These are phyloP conservation scores for Rutpela maculata DNA, from an alignment of 2,888 invertebrate species.

Conservation along the genomic window DNA sequence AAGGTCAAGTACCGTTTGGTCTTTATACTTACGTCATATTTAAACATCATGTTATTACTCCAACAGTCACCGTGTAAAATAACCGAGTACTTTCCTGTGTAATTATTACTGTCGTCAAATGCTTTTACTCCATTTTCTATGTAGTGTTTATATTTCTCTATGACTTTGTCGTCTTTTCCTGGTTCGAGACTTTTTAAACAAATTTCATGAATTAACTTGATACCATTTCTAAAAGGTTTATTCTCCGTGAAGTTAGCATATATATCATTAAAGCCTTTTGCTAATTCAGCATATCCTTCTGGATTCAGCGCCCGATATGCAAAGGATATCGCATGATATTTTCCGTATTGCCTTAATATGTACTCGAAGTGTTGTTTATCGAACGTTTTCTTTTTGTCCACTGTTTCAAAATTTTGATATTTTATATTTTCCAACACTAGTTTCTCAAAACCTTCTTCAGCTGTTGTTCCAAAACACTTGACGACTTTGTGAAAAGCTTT, in stretches of 20 bases:
- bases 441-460: constrained; percentile 41
- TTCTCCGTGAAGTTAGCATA: not conserved
- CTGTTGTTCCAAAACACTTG: constrained; percentile 29
- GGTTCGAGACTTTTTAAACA: constrained; percentile 2
- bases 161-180: not conserved
- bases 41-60: constrained; percentile 58
- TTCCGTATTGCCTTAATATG: constrained; percentile 53
- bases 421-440: constrained; percentile 53
- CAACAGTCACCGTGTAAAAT: constrained; percentile 58
- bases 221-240: not conserved
- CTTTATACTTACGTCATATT: constrained; percentile 34
- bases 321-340: constrained; percentile 57
- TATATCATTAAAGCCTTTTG: not conserved
- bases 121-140: constrained; percentile 14
- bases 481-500: constrained; percentile 36
- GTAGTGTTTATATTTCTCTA: constrained; percentile 19
- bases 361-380: constrained; percentile 54
- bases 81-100: constrained; percentile 35
- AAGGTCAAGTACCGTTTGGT: too few relatives aligned
- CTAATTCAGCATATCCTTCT: not conserved
- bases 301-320: constrained; percentile 48
- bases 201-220: not conserved
- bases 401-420: constrained; percentile 38
- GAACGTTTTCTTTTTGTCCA: constrained; percentile 41
- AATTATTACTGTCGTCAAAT: constrained; percentile 1